A percentile compares a stretch with the other conserved stretches of the same genome.
These are phyloP conservation scores for Coilia nasus DNA, from an alignment of 2,797 vertebrate genomes.

Conservation along the genomic window DNA sequence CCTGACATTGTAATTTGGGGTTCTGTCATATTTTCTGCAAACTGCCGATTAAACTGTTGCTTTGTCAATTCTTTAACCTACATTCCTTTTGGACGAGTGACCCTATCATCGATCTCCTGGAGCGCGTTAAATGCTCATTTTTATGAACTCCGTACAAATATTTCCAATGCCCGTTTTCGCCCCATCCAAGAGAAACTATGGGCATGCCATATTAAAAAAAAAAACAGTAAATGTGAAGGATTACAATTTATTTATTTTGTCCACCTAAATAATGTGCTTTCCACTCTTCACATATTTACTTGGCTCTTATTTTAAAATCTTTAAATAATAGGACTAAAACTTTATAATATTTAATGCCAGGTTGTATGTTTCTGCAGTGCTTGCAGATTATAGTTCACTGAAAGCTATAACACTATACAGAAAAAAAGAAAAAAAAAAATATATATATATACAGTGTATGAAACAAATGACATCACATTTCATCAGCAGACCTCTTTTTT, in stretches of 20 bases:
- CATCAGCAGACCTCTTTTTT: not conserved
- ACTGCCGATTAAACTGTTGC: not conserved
- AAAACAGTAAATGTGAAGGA: slow-evolving; percentile 40
- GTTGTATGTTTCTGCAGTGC: not conserved
- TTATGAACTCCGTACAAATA: not conserved
- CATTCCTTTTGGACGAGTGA: not conserved
- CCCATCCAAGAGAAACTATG: slow-evolving; percentile 33
- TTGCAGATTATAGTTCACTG: not conserved
- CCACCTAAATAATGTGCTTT: slow-evolving; percentile 37
- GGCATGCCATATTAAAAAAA: slow-evolving; percentile 32
- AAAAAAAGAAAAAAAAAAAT: too few relatives aligned
- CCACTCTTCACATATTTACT: slow-evolving; percentile 1
- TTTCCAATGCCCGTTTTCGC: slow-evolving; percentile 31
- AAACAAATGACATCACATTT: not conserved
- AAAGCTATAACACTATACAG: not conserved
- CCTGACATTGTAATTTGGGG: slow-evolving; percentile 7
- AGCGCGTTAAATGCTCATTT: slow-evolving; percentile 23
- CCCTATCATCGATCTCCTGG: slow-evolving; percentile 17
- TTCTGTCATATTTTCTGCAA: not conserved
- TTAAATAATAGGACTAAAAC: not conserved
- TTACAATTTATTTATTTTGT: slow-evolving; percentile 31
- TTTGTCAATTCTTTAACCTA: not conserved
- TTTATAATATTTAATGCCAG: not conserved
- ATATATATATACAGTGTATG: not conserved
- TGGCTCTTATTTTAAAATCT: slow-evolving; percentile 16